phyloP scores from a whole-genome alignment of 1,140 invertebrate species.

The Heliconius hermathena region DNA sequence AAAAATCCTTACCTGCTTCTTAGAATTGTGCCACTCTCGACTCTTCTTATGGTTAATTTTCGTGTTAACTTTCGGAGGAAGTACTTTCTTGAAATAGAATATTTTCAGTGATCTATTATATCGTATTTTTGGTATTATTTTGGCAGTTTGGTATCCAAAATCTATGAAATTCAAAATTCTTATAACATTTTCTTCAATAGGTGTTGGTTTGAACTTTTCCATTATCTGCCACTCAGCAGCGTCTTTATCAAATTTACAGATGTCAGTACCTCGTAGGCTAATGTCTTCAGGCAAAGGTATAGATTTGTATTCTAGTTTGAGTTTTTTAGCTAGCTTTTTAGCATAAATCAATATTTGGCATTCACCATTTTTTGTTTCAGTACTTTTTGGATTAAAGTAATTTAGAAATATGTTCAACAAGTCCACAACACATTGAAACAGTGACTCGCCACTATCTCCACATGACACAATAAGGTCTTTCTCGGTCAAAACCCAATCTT shows the following conservation, averaged over 20 bases:
- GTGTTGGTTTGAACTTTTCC: slow-evolving; percentile 81
- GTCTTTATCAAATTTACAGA: slow-evolving; percentile 85
- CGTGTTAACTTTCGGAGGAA: slow-evolving; percentile 58
- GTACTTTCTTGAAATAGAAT: slow-evolving; percentile 69
- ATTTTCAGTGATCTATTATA: slow-evolving; percentile 82
- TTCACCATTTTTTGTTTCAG: slow-evolving; percentile 45
- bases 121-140: slow-evolving; percentile 83
- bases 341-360: slow-evolving; percentile 61
- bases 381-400: slow-evolving; percentile 66
- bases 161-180: slow-evolving; percentile 87
- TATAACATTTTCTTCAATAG: slow-evolving; percentile 85
- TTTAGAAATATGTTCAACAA: slow-evolving; percentile 74
- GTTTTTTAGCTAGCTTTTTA: slow-evolving; percentile 63
- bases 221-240: slow-evolving; percentile 86
- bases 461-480: slow-evolving; percentile 79
- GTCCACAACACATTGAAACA: slow-evolving; percentile 79
- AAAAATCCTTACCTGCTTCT: slow-evolving; percentile 60
- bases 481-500: slow-evolving; percentile 75
- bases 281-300: slow-evolving; percentile 88
- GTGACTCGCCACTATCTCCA: slow-evolving; percentile 72
- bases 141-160: slow-evolving; percentile 87
- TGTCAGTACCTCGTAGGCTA: slow-evolving; percentile 85
- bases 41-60: slow-evolving; percentile 69
- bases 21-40: slow-evolving; percentile 74
- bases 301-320: slow-evolving; percentile 80